phyloP scores from a whole-genome alignment of 2,113 vertebrate species.

The Oryzias celebensis region DNA sequence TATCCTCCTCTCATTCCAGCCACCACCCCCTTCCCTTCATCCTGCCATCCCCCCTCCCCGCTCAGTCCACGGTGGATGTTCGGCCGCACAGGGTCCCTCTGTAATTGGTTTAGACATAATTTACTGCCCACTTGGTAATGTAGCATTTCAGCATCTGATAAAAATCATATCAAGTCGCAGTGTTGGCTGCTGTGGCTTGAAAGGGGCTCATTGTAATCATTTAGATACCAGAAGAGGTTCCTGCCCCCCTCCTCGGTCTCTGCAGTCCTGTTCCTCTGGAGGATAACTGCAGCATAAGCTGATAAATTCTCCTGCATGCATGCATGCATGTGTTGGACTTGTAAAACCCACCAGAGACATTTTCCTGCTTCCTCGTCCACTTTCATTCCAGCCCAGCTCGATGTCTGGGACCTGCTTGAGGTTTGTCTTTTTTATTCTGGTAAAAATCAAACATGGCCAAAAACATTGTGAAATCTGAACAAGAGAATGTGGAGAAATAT shows the following conservation, averaged over 20 bases:
- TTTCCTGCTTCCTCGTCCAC: conserved; percentile 8
- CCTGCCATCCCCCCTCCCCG: conserved; percentile 63
- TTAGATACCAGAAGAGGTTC: conserved; percentile 75
- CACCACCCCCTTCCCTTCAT: conserved; percentile 40
- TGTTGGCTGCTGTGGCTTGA: conserved; percentile 78
- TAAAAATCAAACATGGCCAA: neutral
- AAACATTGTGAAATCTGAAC: too few species aligned
- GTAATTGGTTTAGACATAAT: conserved; percentile 90
- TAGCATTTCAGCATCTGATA: conserved; percentile 88
- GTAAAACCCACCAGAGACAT: conserved; percentile 18
- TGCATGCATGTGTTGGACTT: conserved; percentile 20
- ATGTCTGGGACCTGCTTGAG: conserved; percentile 66
- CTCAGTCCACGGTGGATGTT: conserved; percentile 73
- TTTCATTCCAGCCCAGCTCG: conserved; percentile 52
- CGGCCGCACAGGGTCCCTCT: conserved; percentile 79
- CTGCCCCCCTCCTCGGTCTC: conserved; percentile 28
- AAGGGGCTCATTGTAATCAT: conserved; percentile 82
- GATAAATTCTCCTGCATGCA: conserved; percentile 21
- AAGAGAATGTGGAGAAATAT: too few species aligned
- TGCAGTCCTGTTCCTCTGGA: conserved; percentile 10
- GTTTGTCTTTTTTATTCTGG: conserved; percentile 53
- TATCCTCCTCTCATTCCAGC: conserved; percentile 76
- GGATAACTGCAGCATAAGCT: conserved; percentile 12
- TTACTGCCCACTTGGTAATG: conserved; percentile 90
- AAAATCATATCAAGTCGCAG: conserved; percentile 87